Evolutionary conservation across 1,140 invertebrate genomes (phyloP).

Genomic region (Vanessa atalanta): DNA sequence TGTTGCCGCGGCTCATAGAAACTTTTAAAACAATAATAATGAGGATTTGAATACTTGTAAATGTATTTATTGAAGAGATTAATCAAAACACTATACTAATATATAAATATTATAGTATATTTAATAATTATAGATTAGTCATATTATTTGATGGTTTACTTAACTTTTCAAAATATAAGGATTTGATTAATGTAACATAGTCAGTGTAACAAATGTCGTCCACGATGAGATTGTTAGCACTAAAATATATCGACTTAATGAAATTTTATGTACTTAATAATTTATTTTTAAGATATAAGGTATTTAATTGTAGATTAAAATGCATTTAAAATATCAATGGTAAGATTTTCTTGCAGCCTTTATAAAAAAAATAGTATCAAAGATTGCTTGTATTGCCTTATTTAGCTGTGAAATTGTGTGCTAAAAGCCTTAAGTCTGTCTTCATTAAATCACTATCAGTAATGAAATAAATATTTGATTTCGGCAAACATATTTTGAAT

Average conservation of each 20-base stretch:
- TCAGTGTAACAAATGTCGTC: slow-evolving; percentile 57
- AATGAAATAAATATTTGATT: background rate
- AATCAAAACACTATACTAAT: background rate
- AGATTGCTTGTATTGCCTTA: background rate
- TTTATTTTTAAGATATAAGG: slow-evolving; percentile 57
- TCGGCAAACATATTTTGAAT: background rate
- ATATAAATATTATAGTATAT: background rate
- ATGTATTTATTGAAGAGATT: slow-evolving; percentile 9
- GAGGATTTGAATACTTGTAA: slow-evolving; percentile 7
- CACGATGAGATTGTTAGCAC: slow-evolving; percentile 66
- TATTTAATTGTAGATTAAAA: slow-evolving; percentile 54
- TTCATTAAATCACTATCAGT: background rate
- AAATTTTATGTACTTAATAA: slow-evolving; percentile 75
- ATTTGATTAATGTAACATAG: slow-evolving; percentile 36
- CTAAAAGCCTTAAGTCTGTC: background rate
- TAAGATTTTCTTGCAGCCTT: slow-evolving; percentile 15
- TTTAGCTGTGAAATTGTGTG: slow-evolving; percentile 2
- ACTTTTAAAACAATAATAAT: background rate
- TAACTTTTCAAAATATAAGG: slow-evolving; percentile 7
- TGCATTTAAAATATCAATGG: slow-evolving; percentile 60
- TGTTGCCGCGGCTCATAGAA: background rate
- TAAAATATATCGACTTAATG: slow-evolving; percentile 59
- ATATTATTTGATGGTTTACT: background rate
- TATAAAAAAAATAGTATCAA: slow-evolving; percentile 5
- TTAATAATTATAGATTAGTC: background rate